Percentiles rank a stretch among this genome's conserved stretches.
Conservation (phyloP, 2,888 invertebrate genomes). For the Nowickia ferox region DNA sequence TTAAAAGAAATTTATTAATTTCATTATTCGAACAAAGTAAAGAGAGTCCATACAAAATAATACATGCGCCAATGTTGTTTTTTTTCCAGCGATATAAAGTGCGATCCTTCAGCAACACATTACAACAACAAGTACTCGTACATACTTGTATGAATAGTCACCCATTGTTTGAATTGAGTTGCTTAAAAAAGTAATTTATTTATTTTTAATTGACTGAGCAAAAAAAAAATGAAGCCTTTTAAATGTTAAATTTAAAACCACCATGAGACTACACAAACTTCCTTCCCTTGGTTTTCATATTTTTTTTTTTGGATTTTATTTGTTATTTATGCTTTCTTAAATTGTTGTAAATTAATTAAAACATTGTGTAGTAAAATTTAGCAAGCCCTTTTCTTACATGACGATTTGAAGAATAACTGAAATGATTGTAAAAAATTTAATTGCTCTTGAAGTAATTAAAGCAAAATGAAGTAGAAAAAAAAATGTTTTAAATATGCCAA, state of each 20-base stretch:
- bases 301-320: constrained; percentile 35
- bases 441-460: constrained; percentile 36
- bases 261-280: not conserved
- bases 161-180: constrained; percentile 38
- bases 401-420: constrained; percentile 6
- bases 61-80: not conserved
- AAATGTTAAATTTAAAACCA: constrained; percentile 20
- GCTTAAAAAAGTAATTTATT: constrained; percentile 61
- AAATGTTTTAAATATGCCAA: not conserved
- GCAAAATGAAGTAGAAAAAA: constrained; percentile 29
- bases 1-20: constrained; percentile 40
- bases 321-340: constrained; percentile 9
- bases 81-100: not conserved
- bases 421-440: not conserved
- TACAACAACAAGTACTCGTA: not conserved
- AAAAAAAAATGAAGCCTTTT: not conserved
- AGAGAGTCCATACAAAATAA: constrained; percentile 9
- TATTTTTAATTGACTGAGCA: constrained; percentile 55
- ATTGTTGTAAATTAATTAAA: constrained; percentile 55
- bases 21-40: constrained; percentile 4
- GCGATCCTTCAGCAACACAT: not conserved
- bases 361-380: constrained; percentile 28
- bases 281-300: not conserved
- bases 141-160: not conserved
- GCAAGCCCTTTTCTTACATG: constrained; percentile 11